Evolutionary conservation across 2,113 vertebrate species (phyloP).

Genomic region (Pyrgilauda ruficollis): DNA sequence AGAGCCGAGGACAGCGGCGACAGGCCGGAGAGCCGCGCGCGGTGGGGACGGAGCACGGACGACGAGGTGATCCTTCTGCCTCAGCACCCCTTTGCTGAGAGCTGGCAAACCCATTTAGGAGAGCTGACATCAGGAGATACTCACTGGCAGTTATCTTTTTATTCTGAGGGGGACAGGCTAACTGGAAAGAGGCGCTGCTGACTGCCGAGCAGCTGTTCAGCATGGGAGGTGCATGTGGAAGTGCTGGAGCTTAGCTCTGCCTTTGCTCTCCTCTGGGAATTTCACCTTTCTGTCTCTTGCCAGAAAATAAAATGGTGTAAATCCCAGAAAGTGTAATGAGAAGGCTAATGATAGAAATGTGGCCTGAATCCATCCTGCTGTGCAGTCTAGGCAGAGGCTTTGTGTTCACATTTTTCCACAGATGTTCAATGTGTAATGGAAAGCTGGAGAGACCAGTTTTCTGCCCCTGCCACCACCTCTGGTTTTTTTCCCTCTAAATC

Average conservation of each 20-base stretch:
- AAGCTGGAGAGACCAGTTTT: not conserved
- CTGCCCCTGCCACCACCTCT: not conserved
- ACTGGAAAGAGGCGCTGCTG: not conserved
- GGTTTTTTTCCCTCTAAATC: not conserved
- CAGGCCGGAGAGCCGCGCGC: conserved; percentile 24
- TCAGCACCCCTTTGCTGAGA: not conserved
- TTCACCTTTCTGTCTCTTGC: not conserved
- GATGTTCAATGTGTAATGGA: not conserved
- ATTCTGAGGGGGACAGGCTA: not conserved
- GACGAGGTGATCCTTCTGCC: conserved; percentile 74
- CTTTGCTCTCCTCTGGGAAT: not conserved
- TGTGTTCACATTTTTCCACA: not conserved
- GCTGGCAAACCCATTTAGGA: not conserved
- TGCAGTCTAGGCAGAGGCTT: not conserved
- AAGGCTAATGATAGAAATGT: not conserved
- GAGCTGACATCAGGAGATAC: not conserved
- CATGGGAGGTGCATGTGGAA: not conserved
- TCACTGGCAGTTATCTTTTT: not conserved
- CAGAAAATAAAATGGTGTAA: not conserved
- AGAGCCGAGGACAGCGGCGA: not conserved
- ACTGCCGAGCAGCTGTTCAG: not conserved
- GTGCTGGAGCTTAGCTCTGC: not conserved
- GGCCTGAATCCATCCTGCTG: not conserved
- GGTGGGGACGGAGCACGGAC: conserved; percentile 51
- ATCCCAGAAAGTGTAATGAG: not conserved